Percentiles rank a stretch among this genome's conserved stretches.
phyloP scores from a whole-genome alignment of 2,113 vertebrate genomes.

The Nematolebias whitei region DNA sequence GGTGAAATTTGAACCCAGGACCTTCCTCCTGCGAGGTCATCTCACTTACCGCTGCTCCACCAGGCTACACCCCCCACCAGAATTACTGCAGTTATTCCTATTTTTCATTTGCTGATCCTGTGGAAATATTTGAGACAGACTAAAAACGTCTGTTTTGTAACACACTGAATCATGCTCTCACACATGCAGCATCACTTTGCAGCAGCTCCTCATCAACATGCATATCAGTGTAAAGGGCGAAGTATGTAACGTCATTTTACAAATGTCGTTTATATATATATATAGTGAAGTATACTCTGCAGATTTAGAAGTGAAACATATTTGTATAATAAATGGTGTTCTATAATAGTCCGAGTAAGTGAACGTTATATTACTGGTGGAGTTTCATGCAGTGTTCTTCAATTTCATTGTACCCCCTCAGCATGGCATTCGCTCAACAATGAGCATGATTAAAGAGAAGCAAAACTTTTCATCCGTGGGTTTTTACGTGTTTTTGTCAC shows the following conservation, averaged over 20 bases:
- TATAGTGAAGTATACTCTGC: constrained; percentile 59
- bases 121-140: background rate
- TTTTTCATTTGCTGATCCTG: background rate
- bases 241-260: constrained; percentile 30
- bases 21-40: too few species aligned
- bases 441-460: constrained; percentile 17
- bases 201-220: constrained; percentile 31
- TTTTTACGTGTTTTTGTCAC: constrained; percentile 25
- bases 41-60: too few species aligned
- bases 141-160: constrained; percentile 3
- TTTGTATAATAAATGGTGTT: constrained; percentile 58
- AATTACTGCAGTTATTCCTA: too few species aligned
- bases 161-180: background rate
- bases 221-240: constrained; percentile 23
- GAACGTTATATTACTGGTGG: constrained; percentile 44
- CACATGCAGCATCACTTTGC: constrained; percentile 6
- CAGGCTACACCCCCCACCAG: too few species aligned
- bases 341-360: constrained; percentile 30
- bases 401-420: constrained; percentile 28
- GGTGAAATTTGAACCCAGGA: too few species aligned
- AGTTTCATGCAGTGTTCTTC: constrained; percentile 33
- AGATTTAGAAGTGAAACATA: constrained; percentile 47
- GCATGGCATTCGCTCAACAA: constrained; percentile 27
- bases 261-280: constrained; percentile 57
- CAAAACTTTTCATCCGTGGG: constrained; percentile 19